A percentile compares a stretch with the other conserved stretches of the same genome.
Conservation (phyloP, 2,888 invertebrate genomes). For the Strigamia maritima region DNA sequence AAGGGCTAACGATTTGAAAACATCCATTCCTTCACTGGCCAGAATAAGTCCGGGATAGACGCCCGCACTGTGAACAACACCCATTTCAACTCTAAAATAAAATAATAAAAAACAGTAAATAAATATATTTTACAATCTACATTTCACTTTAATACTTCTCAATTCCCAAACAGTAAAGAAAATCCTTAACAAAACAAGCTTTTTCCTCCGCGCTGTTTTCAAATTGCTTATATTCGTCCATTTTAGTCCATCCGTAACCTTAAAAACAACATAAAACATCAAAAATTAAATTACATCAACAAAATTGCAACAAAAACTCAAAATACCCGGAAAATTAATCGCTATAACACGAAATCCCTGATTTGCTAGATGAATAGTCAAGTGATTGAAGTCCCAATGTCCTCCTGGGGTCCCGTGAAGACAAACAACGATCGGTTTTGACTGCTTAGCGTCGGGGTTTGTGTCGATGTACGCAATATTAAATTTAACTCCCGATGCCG, state of each 20-base stretch:
- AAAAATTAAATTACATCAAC: not conserved
- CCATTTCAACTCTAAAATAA: constrained; percentile 18
- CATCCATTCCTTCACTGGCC: not conserved
- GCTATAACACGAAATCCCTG: constrained; percentile 38
- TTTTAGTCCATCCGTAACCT: constrained; percentile 30
- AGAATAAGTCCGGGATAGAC: not conserved
- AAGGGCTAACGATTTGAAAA: not conserved
- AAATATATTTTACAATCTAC: not conserved
- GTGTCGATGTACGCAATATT: constrained; percentile 36
- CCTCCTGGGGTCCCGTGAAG: constrained; percentile 39
- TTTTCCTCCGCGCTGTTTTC: not conserved
- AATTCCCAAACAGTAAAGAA: not conserved
- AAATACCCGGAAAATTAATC: constrained; percentile 39
- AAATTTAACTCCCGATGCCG: not conserved
- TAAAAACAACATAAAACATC: not conserved
- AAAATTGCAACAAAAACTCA: not conserved
- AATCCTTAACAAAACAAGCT: constrained; percentile 3
- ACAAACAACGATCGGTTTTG: constrained; percentile 36
- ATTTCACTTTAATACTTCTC: not conserved
- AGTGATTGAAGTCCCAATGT: constrained; percentile 39
- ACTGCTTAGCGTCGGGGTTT: not conserved
- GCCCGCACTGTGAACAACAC: constrained; percentile 16
- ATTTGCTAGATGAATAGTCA: constrained; percentile 26
- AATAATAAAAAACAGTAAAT: not conserved
- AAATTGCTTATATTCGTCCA: constrained; percentile 1